Percentiles rank a stretch among this genome's conserved stretches.
These are phyloP conservation scores for Pachyuromys duprasi DNA, from an alignment of 2,797 vertebrate genomes.

Conservation along the genomic window DNA sequence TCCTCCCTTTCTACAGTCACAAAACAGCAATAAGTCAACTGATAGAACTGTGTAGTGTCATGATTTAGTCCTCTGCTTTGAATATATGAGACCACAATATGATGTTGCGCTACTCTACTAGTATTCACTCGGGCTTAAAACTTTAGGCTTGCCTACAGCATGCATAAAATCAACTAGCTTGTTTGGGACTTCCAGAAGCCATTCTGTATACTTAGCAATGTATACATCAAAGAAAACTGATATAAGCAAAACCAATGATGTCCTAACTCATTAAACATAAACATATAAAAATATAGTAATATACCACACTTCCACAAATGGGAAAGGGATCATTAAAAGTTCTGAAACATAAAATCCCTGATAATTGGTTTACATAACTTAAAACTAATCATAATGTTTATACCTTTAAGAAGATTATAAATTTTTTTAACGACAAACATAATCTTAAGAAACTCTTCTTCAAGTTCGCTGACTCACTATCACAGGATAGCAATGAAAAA, in stretches of 20 bases:
- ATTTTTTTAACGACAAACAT: conserved; percentile 69
- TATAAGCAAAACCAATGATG: conserved; percentile 49
- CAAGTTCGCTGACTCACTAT: conserved; percentile 56
- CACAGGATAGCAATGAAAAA: not conserved
- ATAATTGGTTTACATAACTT: not conserved
- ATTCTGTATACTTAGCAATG: not conserved
- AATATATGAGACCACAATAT: conserved; percentile 88
- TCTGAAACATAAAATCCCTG: conserved; percentile 50
- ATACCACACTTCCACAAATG: not conserved
- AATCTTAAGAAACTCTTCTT: conserved; percentile 56
- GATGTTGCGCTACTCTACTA: conserved; percentile 91
- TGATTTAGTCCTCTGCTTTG: conserved; percentile 97
- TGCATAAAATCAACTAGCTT: conserved; percentile 87
- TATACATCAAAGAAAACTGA: not conserved
- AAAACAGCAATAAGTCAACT: conserved; percentile 96
- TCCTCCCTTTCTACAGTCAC: conserved; percentile 93
- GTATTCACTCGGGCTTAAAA: conserved; percentile 89
- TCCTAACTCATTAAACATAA: conserved; percentile 61
- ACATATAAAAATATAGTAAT: conserved; percentile 49
- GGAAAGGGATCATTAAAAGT: not conserved
- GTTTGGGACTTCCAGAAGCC: conserved; percentile 60
- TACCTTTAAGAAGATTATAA: conserved; percentile 68
- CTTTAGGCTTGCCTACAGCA: conserved; percentile 90
- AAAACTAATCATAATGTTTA: conserved; percentile 67
- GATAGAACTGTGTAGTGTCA: conserved; percentile 95